These are phyloP conservation scores for Melanotaenia duboulayi DNA, from an alignment of 2,113 vertebrate species.

Conservation along the genomic window DNA sequence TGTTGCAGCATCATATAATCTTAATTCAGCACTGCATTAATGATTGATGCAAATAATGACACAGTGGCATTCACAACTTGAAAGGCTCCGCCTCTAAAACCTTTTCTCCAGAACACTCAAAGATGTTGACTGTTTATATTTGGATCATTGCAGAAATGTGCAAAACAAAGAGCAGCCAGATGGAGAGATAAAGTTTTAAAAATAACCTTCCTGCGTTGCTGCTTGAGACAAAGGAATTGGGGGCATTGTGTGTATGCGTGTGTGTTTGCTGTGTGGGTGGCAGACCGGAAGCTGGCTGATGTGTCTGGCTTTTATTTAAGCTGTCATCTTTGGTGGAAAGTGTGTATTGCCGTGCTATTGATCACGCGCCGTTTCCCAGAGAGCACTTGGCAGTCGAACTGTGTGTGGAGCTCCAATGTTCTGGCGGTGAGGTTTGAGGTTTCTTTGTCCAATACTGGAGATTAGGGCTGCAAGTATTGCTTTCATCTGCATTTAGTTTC, in stretches of 20 bases:
- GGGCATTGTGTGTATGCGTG: background rate
- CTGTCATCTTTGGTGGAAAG: conserved; percentile 32
- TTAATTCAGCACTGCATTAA: conserved; percentile 43
- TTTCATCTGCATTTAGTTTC: background rate
- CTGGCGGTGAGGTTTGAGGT: background rate
- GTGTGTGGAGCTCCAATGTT: background rate
- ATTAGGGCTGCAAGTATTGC: background rate
- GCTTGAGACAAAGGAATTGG: conserved; percentile 44
- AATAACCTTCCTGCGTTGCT: conserved; percentile 46
- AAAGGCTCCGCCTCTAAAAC: conserved; percentile 11
- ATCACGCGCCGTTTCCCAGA: conserved; percentile 23
- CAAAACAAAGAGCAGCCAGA: conserved; percentile 64
- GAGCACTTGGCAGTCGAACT: background rate
- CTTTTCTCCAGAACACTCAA: conserved; percentile 16
- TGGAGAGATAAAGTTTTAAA: conserved; percentile 55
- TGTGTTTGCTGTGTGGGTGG: conserved; percentile 36
- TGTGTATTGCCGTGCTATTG: conserved; percentile 15
- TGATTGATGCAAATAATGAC: conserved; percentile 51
- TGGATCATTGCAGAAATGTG: conserved; percentile 33
- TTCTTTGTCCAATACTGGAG: background rate
- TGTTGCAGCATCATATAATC: conserved; percentile 29
- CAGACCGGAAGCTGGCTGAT: conserved; percentile 33
- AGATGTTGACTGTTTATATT: conserved; percentile 55
- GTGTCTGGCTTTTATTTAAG: conserved; percentile 54
- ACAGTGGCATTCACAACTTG: conserved; percentile 37